Evolutionary conservation across 2,888 invertebrate species (phyloP), one percentile per base, ranked within the genome.

Genomic region (Macrosiphum euphorbiae): DNA sequence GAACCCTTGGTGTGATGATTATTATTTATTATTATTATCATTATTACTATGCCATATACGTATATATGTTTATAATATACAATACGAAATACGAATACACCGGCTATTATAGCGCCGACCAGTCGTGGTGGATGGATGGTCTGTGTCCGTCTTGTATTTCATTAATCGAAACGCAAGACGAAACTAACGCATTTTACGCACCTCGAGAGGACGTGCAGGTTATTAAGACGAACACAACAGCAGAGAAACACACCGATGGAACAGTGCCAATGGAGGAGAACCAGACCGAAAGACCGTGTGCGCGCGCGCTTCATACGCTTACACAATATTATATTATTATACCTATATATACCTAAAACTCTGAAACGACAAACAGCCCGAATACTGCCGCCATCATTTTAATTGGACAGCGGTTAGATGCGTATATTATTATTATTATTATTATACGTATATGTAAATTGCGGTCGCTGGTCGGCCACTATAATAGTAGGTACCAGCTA

Each of bases 361-460:
- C 61, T n/a, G 41, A 92, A 67, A 87, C 87, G 92, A 86, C 92
- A 35, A 67, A 92, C 92, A 44, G 50, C 91, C 26, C 41, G 78
- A 78, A 78, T 78, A 78, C 61, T 44, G 84, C 86, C 50, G 50
- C 86, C 50, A 50, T 92, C 61, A 35, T 87, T 88, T 92, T 92
- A 92, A 92, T 92, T 92, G 92, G 87, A 92, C 92, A 87, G n/a
- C 91, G 85, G 91, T 85, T 55, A 85, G 55, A 47, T 88, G 41
- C 86, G 86, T 28, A 86, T 44, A 47, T 86, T 86, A 86, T 86
- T 47, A 86, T 86, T 44, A 47, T 86, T 86, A 86, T 86, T 47
- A 86, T 86, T 86, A 86, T 47, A 44, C 13, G 28, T 86, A 86
- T 26, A 44, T 86, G 28, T 28, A 44, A 28, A 86, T 86, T 44